Percentiles rank a stretch among this genome's conserved stretches.
Conservation (phyloP, 2,888 invertebrate species). For the Antheraea yamamai region DNA sequence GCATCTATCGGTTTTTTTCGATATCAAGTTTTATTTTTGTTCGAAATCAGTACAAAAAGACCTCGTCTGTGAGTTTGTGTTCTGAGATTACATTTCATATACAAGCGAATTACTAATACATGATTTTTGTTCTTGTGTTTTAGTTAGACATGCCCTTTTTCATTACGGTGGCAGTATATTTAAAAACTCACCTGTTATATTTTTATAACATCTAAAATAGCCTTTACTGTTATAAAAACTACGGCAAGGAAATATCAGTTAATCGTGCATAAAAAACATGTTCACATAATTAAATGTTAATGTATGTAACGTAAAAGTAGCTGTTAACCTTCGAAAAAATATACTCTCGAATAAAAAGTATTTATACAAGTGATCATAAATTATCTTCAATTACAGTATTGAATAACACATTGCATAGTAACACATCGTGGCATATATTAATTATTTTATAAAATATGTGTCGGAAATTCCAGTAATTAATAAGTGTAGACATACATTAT, state of each 20-base stretch:
- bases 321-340: slow-evolving; percentile 21
- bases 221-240: neutral
- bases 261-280: neutral
- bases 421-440: neutral
- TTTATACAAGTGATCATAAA: slow-evolving; percentile 15
- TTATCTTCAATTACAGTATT: neutral
- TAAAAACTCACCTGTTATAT: neutral
- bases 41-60: too few species aligned
- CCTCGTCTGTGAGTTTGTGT: too few species aligned
- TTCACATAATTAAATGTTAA: neutral
- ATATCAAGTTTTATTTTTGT: too few species aligned
- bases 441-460: neutral
- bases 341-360: slow-evolving; percentile 6
- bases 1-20: too few species aligned
- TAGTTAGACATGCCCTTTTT: too few species aligned
- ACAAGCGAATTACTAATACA: too few species aligned
- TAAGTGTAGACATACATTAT: neutral
- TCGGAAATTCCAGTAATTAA: neutral
- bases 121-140: too few species aligned
- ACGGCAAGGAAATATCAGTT: neutral
- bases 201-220: neutral
- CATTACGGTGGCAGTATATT: too few species aligned
- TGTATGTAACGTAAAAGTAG: neutral
- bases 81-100: too few species aligned
- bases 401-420: neutral